Base-by-base conservation (phyloP, 1,140 invertebrate species). In the Drosophila nikananu region DNA sequence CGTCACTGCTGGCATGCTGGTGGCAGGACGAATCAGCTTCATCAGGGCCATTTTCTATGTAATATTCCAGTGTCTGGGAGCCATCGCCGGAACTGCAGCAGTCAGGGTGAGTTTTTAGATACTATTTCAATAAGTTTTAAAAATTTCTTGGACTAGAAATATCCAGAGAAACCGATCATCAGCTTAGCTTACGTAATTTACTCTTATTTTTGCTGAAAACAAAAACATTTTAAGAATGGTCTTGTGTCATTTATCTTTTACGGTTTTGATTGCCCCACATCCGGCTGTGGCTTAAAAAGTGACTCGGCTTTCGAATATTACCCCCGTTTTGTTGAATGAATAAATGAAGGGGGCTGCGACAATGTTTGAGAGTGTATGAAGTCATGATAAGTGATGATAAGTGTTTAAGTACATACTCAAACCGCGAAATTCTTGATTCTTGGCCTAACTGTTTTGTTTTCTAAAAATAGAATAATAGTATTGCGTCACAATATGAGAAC, bases 31-130 rank as follows among this genome's bases (percentile, higher is more conserved):
- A 86, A 96, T 98, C 55, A 95, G 96, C 68, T 93, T 98, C 9
- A 92, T 97, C 3, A 95, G 97, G 66, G 96, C 95, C 1, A 30
- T 98, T 3, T 94, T 98, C 7, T 98, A 98, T 93, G 94, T 98
- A 12, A 92, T 97, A n/a, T 96, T 95, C 4, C 97, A 98, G 93
- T 96, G 97, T 86, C 91, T 96, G 5, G 98, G 98, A 3, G 96
- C 97, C 5, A 96, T 98, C n/a, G 95, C 96, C 1, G 98, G 97
- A 27, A 97, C 97, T 1, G 97, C 94, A 1, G 89, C 96, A 17
- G 90, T 97, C 21, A 94, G 74, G 63, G 92, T 93, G 21, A 46
- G 44, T 21, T 21, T 0, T 21, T 46, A 6, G 5, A 12, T 21
- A 21, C 5, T 2, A 44, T 44, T 44, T 46, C 2, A 46, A 1